Conservation (phyloP, 2,113 vertebrate species). For the Procavia capensis region DNA sequence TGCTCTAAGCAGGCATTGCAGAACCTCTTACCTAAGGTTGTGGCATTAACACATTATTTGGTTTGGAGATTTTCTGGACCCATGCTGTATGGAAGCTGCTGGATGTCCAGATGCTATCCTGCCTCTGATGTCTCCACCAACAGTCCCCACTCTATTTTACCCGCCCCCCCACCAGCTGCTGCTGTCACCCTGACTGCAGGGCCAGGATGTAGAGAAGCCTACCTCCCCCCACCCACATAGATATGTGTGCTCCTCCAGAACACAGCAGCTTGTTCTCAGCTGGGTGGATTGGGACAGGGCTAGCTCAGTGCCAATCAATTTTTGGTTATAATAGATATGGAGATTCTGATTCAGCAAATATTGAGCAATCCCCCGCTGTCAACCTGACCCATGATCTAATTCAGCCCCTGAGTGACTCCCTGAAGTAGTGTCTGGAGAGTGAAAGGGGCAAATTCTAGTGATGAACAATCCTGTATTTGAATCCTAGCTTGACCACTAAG, state of each 20-base stretch:
- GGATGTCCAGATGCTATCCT: not conserved
- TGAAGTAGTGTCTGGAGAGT: not conserved
- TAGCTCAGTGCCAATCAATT: not conserved
- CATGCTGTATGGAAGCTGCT: not conserved
- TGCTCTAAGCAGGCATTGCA: not conserved
- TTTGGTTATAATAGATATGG: not conserved
- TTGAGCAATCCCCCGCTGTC: not conserved
- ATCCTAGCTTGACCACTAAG: not conserved
- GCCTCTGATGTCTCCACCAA: not conserved
- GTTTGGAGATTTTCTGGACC: not conserved
- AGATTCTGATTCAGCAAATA: slow-evolving; percentile 7
- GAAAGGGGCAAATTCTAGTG: not conserved
- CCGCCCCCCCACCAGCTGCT: not conserved
- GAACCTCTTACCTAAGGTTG: not conserved
- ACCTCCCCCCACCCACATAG: not conserved
- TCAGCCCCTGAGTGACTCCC: not conserved
- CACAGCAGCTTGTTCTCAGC: not conserved
- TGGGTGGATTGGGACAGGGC: not conserved
- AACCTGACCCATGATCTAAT: not conserved
- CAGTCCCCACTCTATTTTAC: not conserved
- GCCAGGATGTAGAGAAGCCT: not conserved
- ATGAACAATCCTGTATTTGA: not conserved
- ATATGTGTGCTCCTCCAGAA: not conserved
- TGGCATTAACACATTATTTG: not conserved
- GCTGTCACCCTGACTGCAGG: not conserved